These are phyloP conservation scores for Leptinotarsa tumamoca DNA, from an alignment of 2,888 invertebrate genomes.

Conservation along the genomic window DNA sequence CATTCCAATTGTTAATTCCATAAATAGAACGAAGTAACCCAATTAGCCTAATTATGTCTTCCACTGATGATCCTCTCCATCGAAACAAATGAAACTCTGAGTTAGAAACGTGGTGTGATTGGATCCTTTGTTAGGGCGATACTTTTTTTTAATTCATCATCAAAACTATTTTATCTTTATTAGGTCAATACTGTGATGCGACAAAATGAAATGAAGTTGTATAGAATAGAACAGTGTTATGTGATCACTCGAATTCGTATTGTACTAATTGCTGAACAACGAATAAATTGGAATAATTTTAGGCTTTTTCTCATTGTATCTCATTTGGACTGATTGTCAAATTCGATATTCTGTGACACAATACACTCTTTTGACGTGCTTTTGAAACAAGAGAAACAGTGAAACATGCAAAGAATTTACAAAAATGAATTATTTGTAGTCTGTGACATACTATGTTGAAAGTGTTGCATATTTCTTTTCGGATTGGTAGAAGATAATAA, in stretches of 20 bases:
- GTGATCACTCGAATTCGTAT: slow-evolving; percentile 40
- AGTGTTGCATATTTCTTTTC: too few relatives aligned
- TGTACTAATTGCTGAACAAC: slow-evolving; percentile 31
- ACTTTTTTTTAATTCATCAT: slow-evolving; percentile 35
- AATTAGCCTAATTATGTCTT: slow-evolving; percentile 26
- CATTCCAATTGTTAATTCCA: background rate
- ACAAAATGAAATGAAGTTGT: slow-evolving; percentile 39
- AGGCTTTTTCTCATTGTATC: background rate
- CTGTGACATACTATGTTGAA: too few relatives aligned
- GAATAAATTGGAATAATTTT: background rate
- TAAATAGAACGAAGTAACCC: background rate
- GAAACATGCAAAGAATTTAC: too few relatives aligned
- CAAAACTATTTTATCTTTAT: slow-evolving; percentile 46
- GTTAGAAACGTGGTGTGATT: slow-evolving; percentile 41
- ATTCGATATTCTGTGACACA: background rate
- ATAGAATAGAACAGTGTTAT: slow-evolving; percentile 42
- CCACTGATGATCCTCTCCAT: slow-evolving; percentile 31
- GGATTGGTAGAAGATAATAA: too few relatives aligned
- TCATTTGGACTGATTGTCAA: background rate
- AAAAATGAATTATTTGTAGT: too few relatives aligned
- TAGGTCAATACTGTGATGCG: slow-evolving; percentile 33
- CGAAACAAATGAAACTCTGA: slow-evolving; percentile 40
- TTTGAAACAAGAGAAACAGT: too few relatives aligned
- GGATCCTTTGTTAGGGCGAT: slow-evolving; percentile 41
- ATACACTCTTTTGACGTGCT: too few relatives aligned